Evolutionary conservation across 2,888 invertebrate species (phyloP).

Genomic region (Caenorhabditis sinica): DNA sequence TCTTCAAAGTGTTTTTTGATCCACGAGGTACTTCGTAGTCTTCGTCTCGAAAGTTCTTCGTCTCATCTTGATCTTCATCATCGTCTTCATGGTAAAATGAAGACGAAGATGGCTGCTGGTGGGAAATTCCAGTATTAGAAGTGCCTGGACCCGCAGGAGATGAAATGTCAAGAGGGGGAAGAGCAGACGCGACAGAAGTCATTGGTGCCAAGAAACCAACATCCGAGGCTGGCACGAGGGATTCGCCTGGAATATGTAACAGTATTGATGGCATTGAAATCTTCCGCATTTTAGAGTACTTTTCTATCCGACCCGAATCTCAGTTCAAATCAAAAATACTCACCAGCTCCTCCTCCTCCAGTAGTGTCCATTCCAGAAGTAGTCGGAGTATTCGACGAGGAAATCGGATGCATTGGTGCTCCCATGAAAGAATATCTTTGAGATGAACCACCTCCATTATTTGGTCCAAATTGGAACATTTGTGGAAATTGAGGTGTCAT

Average conservation of each 20-base stretch:
- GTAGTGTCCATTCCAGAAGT: constrained; percentile 66
- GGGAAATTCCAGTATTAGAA: constrained; percentile 5
- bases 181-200: constrained; percentile 40
- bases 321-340: constrained; percentile 1
- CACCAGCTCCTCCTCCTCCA: constrained; percentile 55
- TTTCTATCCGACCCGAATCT: too few species aligned
- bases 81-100: constrained; percentile 22
- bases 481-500: constrained; percentile 52
- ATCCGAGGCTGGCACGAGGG: constrained; percentile 66
- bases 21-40: constrained; percentile 57
- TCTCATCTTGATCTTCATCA: constrained; percentile 65
- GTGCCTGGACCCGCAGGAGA: constrained; percentile 23
- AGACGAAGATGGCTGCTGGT: not conserved
- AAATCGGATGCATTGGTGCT: constrained; percentile 59
- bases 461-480: constrained; percentile 39
- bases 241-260: constrained; percentile 52
- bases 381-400: constrained; percentile 65
- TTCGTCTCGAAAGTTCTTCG: constrained; percentile 60
- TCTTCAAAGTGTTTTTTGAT: constrained; percentile 22
- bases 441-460: constrained; percentile 7
- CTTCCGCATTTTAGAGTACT: too few species aligned
- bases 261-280: not conserved
- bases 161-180: constrained; percentile 30
- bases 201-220: constrained; percentile 46
- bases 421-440: constrained; percentile 61